A percentile compares a stretch with the other conserved stretches of the same genome.
Conservation (phyloP, 2,888 invertebrate species). For the Synanthedon andrenaeformis region DNA sequence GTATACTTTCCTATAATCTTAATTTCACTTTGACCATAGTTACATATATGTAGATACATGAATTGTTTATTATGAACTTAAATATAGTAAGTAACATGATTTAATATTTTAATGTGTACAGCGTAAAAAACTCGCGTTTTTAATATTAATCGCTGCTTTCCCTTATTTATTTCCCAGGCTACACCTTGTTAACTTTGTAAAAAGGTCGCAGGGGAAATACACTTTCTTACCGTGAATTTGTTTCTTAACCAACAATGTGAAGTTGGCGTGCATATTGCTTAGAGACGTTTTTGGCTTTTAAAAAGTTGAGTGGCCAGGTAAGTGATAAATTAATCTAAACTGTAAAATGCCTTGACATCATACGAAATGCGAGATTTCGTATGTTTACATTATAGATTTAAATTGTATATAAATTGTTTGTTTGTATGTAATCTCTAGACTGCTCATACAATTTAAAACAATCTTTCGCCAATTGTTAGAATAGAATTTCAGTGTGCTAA, state of each 20-base stretch:
- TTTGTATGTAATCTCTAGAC: no score
- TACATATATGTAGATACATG: no score
- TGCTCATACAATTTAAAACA: no score
- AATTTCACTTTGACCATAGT: no score
- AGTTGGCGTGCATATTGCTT: slow-evolving; percentile 22
- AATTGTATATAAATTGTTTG: no score
- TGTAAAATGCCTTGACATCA: neutral
- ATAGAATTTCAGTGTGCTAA: no score
- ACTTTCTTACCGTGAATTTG: slow-evolving; percentile 49
- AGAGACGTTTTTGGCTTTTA: slow-evolving; percentile 6
- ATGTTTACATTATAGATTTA: no score
- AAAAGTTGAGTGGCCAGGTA: neutral
- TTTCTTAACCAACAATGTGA: slow-evolving; percentile 40
- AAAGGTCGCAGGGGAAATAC: slow-evolving; percentile 59
- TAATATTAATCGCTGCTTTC: slow-evolving; percentile 53
- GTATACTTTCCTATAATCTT: no score
- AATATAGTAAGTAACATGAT: neutral
- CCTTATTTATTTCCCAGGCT: slow-evolving; percentile 61
- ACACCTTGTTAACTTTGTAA: slow-evolving; percentile 64
- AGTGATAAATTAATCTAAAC: neutral
- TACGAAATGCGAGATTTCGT: no score
- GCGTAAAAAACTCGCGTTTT: slow-evolving; percentile 15
- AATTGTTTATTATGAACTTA: no score
- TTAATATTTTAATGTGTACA: neutral
- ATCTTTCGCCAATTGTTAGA: no score